A percentile compares a stretch with the other conserved stretches of the same genome.
These are phyloP conservation scores for Paracyclopina nana DNA, from an alignment of 1,140 invertebrate genomes.

Conservation along the genomic window DNA sequence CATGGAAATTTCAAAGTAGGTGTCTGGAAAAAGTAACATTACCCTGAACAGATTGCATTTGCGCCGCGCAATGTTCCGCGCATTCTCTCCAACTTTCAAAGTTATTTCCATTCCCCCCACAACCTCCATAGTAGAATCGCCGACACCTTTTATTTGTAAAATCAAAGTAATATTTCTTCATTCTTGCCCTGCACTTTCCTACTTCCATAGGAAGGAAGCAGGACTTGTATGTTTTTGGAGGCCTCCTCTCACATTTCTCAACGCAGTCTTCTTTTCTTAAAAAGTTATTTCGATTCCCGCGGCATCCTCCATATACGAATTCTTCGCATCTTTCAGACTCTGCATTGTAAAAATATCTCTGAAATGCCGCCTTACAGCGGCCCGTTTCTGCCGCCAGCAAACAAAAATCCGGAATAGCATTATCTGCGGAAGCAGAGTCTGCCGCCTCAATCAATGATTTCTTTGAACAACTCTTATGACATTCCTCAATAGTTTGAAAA, in stretches of 20 bases:
- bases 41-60: too few species aligned
- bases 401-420: too few species aligned
- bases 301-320: slow-evolving; percentile 63
- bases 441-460: too few species aligned
- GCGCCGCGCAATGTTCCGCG: too few species aligned
- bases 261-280: slow-evolving; percentile 40
- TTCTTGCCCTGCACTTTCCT: slow-evolving; percentile 59
- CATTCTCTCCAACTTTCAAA: slow-evolving; percentile 46
- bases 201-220: slow-evolving; percentile 48
- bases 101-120: slow-evolving; percentile 58
- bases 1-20: too few species aligned
- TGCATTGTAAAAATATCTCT: slow-evolving; percentile 65
- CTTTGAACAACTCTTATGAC: slow-evolving; percentile 33
- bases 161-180: slow-evolving; percentile 65
- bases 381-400: slow-evolving; percentile 49
- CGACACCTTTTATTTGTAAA: slow-evolving; percentile 42
- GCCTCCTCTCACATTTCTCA: too few species aligned
- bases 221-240: too few species aligned
- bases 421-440: too few species aligned
- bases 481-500: slow-evolving; percentile 47
- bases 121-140: slow-evolving; percentile 60
- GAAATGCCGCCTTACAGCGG: slow-evolving; percentile 53
- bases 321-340: slow-evolving; percentile 42
- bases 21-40: too few species aligned
- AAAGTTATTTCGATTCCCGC: slow-evolving; percentile 61